phyloP scores from a whole-genome alignment of 2,113 vertebrate genomes.

The Grallaria varia region DNA sequence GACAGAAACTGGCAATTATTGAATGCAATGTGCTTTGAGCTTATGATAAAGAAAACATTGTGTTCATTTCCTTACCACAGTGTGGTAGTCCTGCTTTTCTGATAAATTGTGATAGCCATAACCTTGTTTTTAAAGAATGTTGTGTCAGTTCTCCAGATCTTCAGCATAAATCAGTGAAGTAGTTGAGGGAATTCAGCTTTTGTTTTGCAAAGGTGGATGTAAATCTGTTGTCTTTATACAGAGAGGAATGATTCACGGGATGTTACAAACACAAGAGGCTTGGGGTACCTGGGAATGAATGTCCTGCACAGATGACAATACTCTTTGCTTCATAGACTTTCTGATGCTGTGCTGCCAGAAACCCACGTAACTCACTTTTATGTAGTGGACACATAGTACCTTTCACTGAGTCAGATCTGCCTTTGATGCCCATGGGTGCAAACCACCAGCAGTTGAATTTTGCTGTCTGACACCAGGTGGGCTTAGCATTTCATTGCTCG shows the following conservation, averaged over 20 bases:
- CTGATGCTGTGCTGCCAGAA: not conserved
- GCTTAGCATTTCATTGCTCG: not conserved
- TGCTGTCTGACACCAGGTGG: not conserved
- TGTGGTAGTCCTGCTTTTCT: not conserved
- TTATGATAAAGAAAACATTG: slow-evolving; percentile 1
- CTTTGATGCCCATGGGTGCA: not conserved
- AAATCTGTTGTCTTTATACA: not conserved
- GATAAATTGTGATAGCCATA: not conserved
- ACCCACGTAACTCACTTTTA: not conserved
- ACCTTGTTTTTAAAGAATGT: not conserved
- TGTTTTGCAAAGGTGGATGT: not conserved
- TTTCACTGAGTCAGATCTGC: not conserved
- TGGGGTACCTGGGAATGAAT: not conserved
- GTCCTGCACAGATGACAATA: not conserved
- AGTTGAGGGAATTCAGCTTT: not conserved
- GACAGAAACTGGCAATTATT: slow-evolving; percentile 16
- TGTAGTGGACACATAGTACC: not conserved
- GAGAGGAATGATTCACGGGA: not conserved
- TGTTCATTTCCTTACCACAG: not conserved
- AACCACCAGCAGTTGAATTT: not conserved
- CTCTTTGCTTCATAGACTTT: not conserved
- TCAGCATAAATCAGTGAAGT: not conserved
- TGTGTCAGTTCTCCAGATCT: not conserved
- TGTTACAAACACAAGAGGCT: not conserved
- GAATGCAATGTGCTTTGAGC: not conserved